A percentile compares a stretch with the other conserved stretches of the same genome.
Conservation (phyloP, 2,888 invertebrate species). For the Lasioglossum marginatum region DNA sequence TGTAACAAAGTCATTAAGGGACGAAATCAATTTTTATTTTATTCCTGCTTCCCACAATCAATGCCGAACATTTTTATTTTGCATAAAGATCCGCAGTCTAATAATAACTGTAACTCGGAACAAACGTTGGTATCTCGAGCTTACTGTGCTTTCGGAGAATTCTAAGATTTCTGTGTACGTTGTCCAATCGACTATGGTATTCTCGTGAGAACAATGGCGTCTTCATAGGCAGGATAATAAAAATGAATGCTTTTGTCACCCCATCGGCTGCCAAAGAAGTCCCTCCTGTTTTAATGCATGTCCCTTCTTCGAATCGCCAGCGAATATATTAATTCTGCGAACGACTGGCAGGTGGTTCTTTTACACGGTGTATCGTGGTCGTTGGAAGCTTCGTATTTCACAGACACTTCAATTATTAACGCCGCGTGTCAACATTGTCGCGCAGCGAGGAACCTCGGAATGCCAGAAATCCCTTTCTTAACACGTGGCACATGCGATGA, state of each 20-base stretch:
- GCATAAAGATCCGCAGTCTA: too few relatives aligned
- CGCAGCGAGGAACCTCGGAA: background rate
- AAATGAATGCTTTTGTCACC: conserved; percentile 34
- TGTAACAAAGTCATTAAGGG: too few relatives aligned
- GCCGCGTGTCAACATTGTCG: conserved; percentile 33
- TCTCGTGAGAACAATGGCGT: conserved; percentile 59
- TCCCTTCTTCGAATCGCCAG: conserved; percentile 64
- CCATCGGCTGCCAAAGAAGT: conserved; percentile 20
- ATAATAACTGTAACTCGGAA: too few relatives aligned
- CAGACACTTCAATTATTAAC: conserved; percentile 62
- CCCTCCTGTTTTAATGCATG: conserved; percentile 51
- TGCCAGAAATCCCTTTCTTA: conserved; percentile 21
- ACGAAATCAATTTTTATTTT: too few relatives aligned
- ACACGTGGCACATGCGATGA: conserved; percentile 17
- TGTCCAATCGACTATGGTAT: conserved; percentile 42
- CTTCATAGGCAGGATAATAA: conserved; percentile 47
- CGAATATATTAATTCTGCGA: conserved; percentile 27
- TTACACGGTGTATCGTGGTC: background rate
- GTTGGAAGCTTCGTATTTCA: conserved; percentile 73
- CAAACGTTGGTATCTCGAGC: conserved; percentile 50
- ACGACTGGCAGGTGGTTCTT: conserved; percentile 22
- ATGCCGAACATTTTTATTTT: too few relatives aligned
- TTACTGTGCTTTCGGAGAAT: conserved; percentile 67
- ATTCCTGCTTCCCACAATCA: too few relatives aligned
- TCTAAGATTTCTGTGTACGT: conserved; percentile 56